Evolutionary conservation across 1,140 invertebrate species (phyloP), one percentile per base, ranked within the genome.

Genomic region (Apis mellifera): DNA sequence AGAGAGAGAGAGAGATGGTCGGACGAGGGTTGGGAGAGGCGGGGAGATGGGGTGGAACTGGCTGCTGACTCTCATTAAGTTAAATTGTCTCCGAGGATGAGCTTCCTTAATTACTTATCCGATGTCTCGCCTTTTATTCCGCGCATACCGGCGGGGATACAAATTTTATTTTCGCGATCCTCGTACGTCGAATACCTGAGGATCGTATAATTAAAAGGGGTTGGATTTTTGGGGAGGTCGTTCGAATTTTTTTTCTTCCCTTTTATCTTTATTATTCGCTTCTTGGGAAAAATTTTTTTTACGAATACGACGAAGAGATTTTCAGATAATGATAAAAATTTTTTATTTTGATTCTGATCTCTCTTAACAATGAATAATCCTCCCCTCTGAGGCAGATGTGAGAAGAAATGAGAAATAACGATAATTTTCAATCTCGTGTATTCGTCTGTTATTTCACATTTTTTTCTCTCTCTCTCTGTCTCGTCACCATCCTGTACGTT

Each of bases 41-140:
- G 4, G 12, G 64, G 0, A 80, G 64, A 86, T 74, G 42, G 89
- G 90, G 87, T 90, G 89, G 89, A 88, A 89, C 89, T 86, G 87
- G 84, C 87, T 88, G 84, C 87, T 87, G 89, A 74, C 87, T 91
- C 89, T 93, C 92, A 92, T 93, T 93, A 93, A 93, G 89, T 89
- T 92, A 90, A 92, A 93, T 93, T 93, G 92, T 93, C 92, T 90
- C 86, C 89, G 83, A 90, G 88, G 90, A 92, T 92, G 91, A 92
- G 91, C 89, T 92, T 89, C 91, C 91, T 93, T 93, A 92, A 93
- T 93, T 92, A 93, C 90, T 92, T 83, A 83, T 3, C 26, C 50
- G 59, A 19, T 74, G 70, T 70, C 81, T 78, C 21, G 64, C n/a
- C 26, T 82, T 78, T 78, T 82, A 76, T 82, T 82, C 5, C 77